phyloP scores from a whole-genome alignment of 2,888 invertebrate genomes.

The Mesochorus sp. region DNA sequence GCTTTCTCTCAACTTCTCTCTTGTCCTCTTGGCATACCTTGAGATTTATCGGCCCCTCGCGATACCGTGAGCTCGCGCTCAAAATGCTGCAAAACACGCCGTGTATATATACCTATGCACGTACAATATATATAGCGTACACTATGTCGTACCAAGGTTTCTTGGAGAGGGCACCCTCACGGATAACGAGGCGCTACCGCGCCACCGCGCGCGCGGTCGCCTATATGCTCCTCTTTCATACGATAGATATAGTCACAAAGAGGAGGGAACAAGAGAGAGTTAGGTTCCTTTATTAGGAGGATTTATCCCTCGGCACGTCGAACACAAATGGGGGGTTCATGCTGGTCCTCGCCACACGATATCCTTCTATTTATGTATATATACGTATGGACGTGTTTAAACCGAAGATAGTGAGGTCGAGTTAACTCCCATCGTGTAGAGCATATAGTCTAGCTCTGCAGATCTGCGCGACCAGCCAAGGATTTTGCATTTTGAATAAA shows the following conservation, averaged over 20 bases:
- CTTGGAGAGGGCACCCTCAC: slow-evolving; percentile 56
- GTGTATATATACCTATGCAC: slow-evolving; percentile 55
- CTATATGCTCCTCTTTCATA: no score
- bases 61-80: slow-evolving; percentile 78
- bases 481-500: slow-evolving; percentile 51
- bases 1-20: slow-evolving; percentile 22
- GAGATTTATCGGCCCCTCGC: slow-evolving; percentile 80
- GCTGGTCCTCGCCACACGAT: slow-evolving; percentile 31
- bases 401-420: slow-evolving; percentile 24
- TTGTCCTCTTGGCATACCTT: slow-evolving; percentile 48
- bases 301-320: slow-evolving; percentile 78
- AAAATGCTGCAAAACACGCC: slow-evolving; percentile 80
- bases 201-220: slow-evolving; percentile 42
- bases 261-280: slow-evolving; percentile 31
- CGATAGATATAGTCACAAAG: slow-evolving; percentile 73
- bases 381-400: slow-evolving; percentile 14
- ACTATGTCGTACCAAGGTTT: slow-evolving; percentile 40
- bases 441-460: slow-evolving; percentile 40
- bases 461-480: slow-evolving; percentile 36
- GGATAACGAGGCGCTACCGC: slow-evolving; percentile 81
- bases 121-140: slow-evolving; percentile 49
- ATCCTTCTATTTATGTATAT: not conserved
- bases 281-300: slow-evolving; percentile 78
- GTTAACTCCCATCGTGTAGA: slow-evolving; percentile 26
- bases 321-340: slow-evolving; percentile 69